Conservation (phyloP, 2,888 invertebrate species). For the Gisinianus flammeolus region DNA sequence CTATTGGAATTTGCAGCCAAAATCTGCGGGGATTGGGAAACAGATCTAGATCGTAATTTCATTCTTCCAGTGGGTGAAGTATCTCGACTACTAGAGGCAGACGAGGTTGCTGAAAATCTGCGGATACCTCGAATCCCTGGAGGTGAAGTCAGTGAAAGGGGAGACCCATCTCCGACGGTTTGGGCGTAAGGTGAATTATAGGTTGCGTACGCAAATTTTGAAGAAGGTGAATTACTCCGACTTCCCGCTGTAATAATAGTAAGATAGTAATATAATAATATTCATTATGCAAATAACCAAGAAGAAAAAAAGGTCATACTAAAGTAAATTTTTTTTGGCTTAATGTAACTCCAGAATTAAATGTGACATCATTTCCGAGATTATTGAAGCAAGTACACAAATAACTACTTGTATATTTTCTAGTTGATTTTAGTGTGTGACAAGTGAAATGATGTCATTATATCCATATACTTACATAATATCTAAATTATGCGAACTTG, state of each 20-base stretch:
- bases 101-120: constrained; percentile 55
- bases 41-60: constrained; percentile 57
- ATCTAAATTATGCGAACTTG: too few relatives aligned
- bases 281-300: too few relatives aligned
- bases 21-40: constrained; percentile 57
- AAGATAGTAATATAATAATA: too few relatives aligned
- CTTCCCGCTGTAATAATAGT: constrained; percentile 76
- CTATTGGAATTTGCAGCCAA: constrained; percentile 30
- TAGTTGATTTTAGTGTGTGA: too few relatives aligned
- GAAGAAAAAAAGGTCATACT: too few relatives aligned
- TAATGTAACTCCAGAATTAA: too few relatives aligned
- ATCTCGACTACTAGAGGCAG: constrained; percentile 57
- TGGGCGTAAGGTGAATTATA: constrained; percentile 62
- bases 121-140: constrained; percentile 51
- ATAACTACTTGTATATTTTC: too few relatives aligned
- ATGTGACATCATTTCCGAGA: too few relatives aligned
- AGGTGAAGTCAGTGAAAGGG: constrained; percentile 44
- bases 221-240: constrained; percentile 90
- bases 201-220: constrained; percentile 77
- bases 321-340: too few relatives aligned
- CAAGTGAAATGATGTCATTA: too few relatives aligned
- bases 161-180: constrained; percentile 22
- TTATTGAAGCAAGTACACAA: too few relatives aligned
- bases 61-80: constrained; percentile 55
- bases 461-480: too few relatives aligned